Evolutionary conservation across 2,113 vertebrate genomes (phyloP).

Genomic region (Lepisosteus oculatus): DNA sequence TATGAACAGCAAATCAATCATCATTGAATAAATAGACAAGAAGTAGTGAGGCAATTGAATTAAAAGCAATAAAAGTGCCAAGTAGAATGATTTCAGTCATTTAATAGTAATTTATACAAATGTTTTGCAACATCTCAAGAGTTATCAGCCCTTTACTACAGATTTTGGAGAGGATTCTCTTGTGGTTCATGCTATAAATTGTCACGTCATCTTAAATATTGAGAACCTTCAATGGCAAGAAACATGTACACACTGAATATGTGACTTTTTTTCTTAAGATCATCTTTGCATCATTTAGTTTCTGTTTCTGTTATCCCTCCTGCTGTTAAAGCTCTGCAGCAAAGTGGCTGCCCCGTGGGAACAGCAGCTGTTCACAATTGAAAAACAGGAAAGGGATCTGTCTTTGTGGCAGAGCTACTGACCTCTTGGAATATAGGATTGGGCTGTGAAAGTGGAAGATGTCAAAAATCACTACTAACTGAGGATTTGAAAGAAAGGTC

Average conservation of each 20-base stretch:
- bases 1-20: too few relatives aligned
- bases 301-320: background rate
- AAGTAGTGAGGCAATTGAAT: too few relatives aligned
- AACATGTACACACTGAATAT: background rate
- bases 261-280: background rate
- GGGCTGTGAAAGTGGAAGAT: constrained; percentile 7
- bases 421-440: constrained; percentile 10
- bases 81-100: too few relatives aligned
- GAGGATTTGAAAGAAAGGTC: background rate
- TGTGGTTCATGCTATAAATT: too few relatives aligned
- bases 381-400: constrained; percentile 10
- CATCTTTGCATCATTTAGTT: background rate
- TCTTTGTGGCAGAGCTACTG: background rate
- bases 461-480: constrained; percentile 4
- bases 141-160: too few relatives aligned
- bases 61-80: too few relatives aligned
- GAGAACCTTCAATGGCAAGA: too few relatives aligned
- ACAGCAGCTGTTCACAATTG: constrained; percentile 16
- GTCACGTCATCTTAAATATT: too few relatives aligned
- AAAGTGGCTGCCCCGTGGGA: background rate
- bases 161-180: too few relatives aligned
- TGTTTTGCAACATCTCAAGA: too few relatives aligned
- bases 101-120: too few relatives aligned
- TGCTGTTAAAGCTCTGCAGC: background rate
- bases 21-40: too few relatives aligned